phyloP scores from a whole-genome alignment of 1,140 invertebrate species.

The Aplysia californica region DNA sequence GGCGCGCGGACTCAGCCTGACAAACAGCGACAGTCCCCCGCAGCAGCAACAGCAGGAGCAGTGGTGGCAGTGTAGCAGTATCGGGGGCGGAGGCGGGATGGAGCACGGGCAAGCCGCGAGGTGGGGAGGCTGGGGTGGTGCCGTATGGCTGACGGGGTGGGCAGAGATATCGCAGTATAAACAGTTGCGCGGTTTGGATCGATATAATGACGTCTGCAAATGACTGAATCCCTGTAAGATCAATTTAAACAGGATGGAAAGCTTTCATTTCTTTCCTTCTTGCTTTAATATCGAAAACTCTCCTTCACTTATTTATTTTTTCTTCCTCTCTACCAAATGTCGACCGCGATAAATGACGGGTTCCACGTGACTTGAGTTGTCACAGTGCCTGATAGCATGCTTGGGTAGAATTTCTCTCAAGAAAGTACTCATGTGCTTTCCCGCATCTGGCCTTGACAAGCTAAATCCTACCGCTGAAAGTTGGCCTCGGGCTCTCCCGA shows the following conservation, averaged over 20 bases:
- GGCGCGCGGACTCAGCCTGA: neutral
- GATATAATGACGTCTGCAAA: neutral
- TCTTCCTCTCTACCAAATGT: too few relatives aligned
- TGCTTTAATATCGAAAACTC: neutral
- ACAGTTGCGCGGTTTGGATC: neutral
- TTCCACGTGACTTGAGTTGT: too few relatives aligned
- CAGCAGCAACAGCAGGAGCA: neutral
- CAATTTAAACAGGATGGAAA: neutral
- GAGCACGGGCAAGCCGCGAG: neutral
- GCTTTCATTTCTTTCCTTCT: neutral
- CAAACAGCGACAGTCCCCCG: slow-evolving; percentile 8
- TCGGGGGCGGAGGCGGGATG: neutral
- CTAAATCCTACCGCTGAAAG: too few relatives aligned
- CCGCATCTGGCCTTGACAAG: too few relatives aligned
- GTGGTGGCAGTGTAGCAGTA: neutral
- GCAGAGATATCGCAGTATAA: neutral
- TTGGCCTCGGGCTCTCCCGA: too few relatives aligned
- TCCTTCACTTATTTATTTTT: too few relatives aligned
- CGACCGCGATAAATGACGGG: too few relatives aligned
- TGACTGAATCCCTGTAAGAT: too few relatives aligned
- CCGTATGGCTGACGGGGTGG: too few relatives aligned
- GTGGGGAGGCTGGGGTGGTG: neutral
- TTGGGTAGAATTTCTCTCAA: too few relatives aligned
- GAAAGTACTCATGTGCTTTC: too few relatives aligned
- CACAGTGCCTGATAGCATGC: too few relatives aligned